These are phyloP conservation scores for Sclerurus mexicanus DNA, from an alignment of 2,113 vertebrate genomes.

Conservation along the genomic window DNA sequence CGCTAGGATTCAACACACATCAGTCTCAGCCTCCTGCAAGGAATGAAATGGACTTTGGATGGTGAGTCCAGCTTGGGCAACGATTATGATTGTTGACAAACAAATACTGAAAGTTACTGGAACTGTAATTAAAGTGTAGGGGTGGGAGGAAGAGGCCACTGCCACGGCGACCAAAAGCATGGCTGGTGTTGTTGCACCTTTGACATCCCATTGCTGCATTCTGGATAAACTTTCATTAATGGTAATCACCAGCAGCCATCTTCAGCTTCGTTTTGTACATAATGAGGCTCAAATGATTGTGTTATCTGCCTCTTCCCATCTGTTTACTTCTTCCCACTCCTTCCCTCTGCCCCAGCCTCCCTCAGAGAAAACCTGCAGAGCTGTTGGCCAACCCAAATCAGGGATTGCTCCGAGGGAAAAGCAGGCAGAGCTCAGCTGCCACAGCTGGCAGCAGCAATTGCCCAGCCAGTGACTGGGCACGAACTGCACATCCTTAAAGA, in stretches of 20 bases:
- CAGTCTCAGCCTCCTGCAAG: neutral
- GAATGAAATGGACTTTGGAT: neutral
- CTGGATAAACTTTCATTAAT: neutral
- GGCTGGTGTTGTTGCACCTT: neutral
- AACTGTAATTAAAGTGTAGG: neutral
- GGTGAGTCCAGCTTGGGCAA: neutral
- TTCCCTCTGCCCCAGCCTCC: neutral
- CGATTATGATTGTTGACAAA: neutral
- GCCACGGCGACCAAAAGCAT: neutral
- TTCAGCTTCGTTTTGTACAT: neutral
- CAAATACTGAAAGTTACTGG: neutral
- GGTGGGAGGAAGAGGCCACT: neutral
- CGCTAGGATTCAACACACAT: neutral
- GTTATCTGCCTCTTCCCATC: neutral
- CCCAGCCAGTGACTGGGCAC: neutral
- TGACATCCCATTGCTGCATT: neutral
- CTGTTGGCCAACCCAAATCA: neutral
- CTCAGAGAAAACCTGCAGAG: neutral
- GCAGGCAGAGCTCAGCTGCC: neutral
- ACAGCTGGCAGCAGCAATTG: neutral
- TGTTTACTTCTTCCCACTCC: neutral
- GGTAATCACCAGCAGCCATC: neutral
- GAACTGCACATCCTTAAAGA: neutral
- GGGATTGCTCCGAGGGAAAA: neutral
- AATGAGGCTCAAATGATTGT: neutral